A percentile compares a stretch with the other conserved stretches of the same genome.
These are phyloP conservation scores for Gasterosteus nipponicus DNA, from an alignment of 2,113 vertebrate species.

Conservation along the genomic window DNA sequence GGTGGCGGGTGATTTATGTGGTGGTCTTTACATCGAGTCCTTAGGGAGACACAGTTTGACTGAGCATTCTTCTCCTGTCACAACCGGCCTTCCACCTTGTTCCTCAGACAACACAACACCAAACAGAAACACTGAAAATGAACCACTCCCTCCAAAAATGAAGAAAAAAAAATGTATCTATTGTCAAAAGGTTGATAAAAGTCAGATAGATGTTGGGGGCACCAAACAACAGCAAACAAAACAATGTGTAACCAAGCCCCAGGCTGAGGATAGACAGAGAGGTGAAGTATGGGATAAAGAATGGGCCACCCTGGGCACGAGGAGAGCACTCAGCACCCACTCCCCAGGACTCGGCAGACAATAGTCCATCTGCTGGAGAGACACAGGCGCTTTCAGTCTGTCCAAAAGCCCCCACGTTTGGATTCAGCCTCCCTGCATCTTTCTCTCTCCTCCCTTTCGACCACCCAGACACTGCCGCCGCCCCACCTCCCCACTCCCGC, in stretches of 20 bases:
- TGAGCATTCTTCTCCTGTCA: conserved; percentile 65
- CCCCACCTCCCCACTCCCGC: conserved; percentile 65
- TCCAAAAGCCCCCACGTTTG: conserved; percentile 74
- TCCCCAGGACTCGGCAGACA: conserved; percentile 75
- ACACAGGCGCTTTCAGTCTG: conserved; percentile 69
- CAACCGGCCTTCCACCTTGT: conserved; percentile 52
- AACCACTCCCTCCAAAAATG: conserved; percentile 10
- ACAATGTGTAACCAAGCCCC: conserved; percentile 57
- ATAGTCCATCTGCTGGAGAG: conserved; percentile 84
- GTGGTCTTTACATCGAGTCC: conserved; percentile 58
- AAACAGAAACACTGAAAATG: conserved; percentile 15
- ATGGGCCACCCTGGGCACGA: conserved; percentile 58
- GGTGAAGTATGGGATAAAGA: conserved; percentile 72
- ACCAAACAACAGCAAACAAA: conserved; percentile 70
- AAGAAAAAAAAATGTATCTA: conserved; percentile 24
- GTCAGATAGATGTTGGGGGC: conserved; percentile 55
- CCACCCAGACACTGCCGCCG: conserved; percentile 81
- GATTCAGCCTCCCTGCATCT: conserved; percentile 73
- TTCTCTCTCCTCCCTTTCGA: conserved; percentile 73
- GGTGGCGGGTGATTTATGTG: conserved; percentile 72
- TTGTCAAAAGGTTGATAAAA: conserved; percentile 64
- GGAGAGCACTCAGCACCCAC: conserved; percentile 64
- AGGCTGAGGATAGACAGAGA: conserved; percentile 54
- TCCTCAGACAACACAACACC: conserved; percentile 54
- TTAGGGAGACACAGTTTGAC: conserved; percentile 50